Evolutionary conservation across 1,140 invertebrate species (phyloP).

Genomic region (Magallana angulata): DNA sequence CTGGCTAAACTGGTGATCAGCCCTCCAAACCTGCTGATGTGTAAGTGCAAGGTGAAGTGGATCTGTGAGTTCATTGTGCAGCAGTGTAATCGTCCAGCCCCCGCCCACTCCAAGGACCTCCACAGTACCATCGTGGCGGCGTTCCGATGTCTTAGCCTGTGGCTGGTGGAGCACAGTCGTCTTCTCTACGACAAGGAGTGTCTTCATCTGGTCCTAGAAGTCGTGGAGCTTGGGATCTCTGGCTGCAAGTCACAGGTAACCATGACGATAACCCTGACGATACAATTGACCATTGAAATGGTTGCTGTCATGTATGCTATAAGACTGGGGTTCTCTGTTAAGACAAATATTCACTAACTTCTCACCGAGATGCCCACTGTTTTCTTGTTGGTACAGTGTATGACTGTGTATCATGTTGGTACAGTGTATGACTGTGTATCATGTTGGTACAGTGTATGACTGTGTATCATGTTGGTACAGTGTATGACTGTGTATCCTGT

Average conservation of each 20-base stretch:
- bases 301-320: no score
- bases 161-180: constrained; percentile 93
- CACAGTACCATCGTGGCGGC: constrained; percentile 90
- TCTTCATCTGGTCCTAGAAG: constrained; percentile 94
- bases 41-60: constrained; percentile 94
- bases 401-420: no score
- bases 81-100: constrained; percentile 96
- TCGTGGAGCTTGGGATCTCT: constrained; percentile 97
- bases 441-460: no score
- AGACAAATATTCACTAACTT: no score
- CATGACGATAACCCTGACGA: background rate
- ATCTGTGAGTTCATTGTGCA: constrained; percentile 97
- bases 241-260: constrained; percentile 90
- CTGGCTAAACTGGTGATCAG: constrained; percentile 84
- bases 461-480: no score
- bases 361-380: no score
- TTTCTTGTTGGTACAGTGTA: no score
- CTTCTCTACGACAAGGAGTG: constrained; percentile 95
- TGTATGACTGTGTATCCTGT: no score
- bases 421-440: no score
- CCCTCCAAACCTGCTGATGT: constrained; percentile 76
- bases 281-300: no score
- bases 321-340: no score
- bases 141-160: constrained; percentile 89
- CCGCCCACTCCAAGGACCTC: constrained; percentile 94